A percentile compares a stretch with the other conserved stretches of the same genome.
Evolutionary conservation across 2,888 invertebrate species (phyloP).

Genomic region (Steromphala cineraria): DNA sequence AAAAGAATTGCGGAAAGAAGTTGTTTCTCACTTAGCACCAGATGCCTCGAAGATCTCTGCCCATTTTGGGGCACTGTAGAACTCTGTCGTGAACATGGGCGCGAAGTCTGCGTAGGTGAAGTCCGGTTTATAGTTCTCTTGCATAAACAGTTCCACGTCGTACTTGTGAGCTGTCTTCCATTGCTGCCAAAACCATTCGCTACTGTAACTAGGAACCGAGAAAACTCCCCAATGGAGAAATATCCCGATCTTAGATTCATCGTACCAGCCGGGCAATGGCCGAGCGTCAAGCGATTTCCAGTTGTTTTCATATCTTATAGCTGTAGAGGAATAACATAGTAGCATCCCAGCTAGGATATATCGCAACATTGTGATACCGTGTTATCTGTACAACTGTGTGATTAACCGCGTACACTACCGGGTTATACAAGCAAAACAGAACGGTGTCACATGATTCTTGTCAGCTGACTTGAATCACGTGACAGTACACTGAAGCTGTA

Average conservation of each 20-base stretch:
- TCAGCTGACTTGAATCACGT: neutral
- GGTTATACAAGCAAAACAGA: neutral
- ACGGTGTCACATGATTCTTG: neutral
- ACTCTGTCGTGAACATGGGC: conserved; percentile 87
- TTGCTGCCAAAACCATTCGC: conserved; percentile 92
- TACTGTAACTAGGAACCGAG: conserved; percentile 68
- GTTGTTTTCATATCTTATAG: conserved; percentile 77
- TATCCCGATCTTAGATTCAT: conserved; percentile 75
- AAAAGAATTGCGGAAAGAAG: too few relatives aligned
- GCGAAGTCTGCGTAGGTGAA: conserved; percentile 95
- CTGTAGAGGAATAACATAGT: neutral
- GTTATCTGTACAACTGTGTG: too few relatives aligned
- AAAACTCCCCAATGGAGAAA: conserved; percentile 77
- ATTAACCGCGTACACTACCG: neutral
- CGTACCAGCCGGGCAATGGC: conserved; percentile 79
- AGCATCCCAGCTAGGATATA: too few relatives aligned
- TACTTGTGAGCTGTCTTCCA: conserved; percentile 79
- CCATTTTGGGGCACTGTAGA: conserved; percentile 90
- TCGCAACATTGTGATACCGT: too few relatives aligned
- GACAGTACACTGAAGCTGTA: neutral
- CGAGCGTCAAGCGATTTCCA: conserved; percentile 91
- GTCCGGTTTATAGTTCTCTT: conserved; percentile 86
- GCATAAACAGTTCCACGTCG: conserved; percentile 81
- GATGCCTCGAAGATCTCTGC: conserved; percentile 86
- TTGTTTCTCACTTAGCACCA: conserved; percentile 84